Evolutionary conservation across 2,797 vertebrate genomes (phyloP).

Genomic region (Gymnothorax reevesii): DNA sequence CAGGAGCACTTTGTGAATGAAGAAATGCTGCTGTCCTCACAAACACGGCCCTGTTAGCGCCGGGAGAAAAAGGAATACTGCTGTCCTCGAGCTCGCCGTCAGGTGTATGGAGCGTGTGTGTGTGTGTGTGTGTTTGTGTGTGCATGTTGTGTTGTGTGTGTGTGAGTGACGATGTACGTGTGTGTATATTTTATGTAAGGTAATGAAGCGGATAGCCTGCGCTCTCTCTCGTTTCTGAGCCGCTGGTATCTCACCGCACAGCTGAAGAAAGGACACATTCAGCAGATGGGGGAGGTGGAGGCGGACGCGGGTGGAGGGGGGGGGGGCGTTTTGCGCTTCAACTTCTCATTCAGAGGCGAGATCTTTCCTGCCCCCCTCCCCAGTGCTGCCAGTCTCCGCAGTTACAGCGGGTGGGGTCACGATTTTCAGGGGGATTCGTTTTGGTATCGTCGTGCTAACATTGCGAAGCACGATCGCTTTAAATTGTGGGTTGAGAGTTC

Average conservation of each 20-base stretch:
- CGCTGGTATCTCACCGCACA: constrained; percentile 52
- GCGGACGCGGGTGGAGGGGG: constrained; percentile 23
- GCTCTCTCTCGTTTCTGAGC: constrained; percentile 48
- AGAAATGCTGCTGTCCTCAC: not conserved
- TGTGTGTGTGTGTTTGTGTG: constrained; percentile 1
- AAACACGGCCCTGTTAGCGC: not conserved
- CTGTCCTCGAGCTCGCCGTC: not conserved
- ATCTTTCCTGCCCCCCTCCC: constrained; percentile 37
- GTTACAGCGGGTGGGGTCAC: not conserved
- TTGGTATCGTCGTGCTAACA: not conserved
- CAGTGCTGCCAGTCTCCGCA: constrained; percentile 30
- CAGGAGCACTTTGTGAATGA: constrained; percentile 37
- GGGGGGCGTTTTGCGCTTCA: constrained; percentile 36
- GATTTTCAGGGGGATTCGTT: not conserved
- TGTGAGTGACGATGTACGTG: constrained; percentile 18
- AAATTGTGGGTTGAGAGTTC: not conserved
- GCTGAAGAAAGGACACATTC: constrained; percentile 54
- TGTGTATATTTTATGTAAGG: constrained; percentile 54
- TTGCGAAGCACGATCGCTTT: not conserved
- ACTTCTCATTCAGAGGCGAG: constrained; percentile 52
- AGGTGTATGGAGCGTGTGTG: not conserved
- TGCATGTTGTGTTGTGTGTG: constrained; percentile 1
- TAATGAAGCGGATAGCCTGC: constrained; percentile 62
- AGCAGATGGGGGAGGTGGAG: constrained; percentile 30
- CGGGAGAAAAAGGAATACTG: not conserved